Percentiles rank a stretch among this genome's conserved stretches.
phyloP scores from a whole-genome alignment of 2,113 vertebrate genomes.

The Tyrannus savana region DNA sequence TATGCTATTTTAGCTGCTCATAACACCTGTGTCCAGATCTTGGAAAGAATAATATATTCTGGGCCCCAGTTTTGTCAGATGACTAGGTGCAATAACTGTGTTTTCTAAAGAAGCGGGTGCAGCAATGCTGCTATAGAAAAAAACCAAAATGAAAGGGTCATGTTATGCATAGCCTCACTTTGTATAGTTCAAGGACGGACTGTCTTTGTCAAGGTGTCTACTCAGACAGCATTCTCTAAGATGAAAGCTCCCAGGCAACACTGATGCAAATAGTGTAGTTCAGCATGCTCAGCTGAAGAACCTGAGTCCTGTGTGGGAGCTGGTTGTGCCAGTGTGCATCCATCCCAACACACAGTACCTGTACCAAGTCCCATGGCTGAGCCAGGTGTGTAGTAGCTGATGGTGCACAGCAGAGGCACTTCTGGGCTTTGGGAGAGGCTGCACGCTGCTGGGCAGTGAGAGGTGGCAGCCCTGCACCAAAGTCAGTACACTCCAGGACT shows the following conservation, averaged over 20 bases:
- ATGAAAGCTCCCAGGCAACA: fast-evolving
- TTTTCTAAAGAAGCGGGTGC: not conserved
- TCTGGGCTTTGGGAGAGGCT: not conserved
- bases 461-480: not conserved
- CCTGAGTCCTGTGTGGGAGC: not conserved
- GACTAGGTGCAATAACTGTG: not conserved
- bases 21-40: not conserved
- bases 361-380: not conserved
- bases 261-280: not conserved
- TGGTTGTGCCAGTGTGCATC: not conserved
- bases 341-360: fast-evolving
- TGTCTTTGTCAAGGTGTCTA: not conserved
- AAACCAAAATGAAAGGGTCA: not conserved
- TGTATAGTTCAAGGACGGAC: not conserved
- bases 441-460: not conserved
- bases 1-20: not conserved
- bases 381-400: fast-evolving
- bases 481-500: not conserved
- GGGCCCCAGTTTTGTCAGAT: not conserved
- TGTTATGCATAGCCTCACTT: not conserved
- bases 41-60: not conserved
- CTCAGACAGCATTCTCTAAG: not conserved
- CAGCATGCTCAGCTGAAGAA: not conserved
- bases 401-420: not conserved
- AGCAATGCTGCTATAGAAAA: not conserved